phyloP scores from a whole-genome alignment of 2,113 vertebrate genomes.

The Hucho hucho region DNA sequence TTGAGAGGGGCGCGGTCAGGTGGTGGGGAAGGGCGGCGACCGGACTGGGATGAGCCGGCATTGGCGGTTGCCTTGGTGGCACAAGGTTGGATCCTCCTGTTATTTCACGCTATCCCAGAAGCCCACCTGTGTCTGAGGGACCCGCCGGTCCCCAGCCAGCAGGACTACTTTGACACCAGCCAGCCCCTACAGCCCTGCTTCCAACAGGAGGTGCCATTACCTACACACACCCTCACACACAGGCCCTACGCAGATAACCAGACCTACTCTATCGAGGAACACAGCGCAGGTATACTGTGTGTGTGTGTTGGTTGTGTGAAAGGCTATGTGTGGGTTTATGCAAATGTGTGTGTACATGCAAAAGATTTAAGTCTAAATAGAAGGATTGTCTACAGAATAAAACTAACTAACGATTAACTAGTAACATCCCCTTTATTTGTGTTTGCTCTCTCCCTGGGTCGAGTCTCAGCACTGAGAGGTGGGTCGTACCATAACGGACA shows the following conservation, averaged over 20 bases:
- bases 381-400: too few relatives aligned
- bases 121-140: slow-evolving; percentile 86
- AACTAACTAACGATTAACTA: neutral
- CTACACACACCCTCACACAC: slow-evolving; percentile 60
- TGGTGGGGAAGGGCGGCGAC: slow-evolving; percentile 75
- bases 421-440: neutral
- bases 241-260: slow-evolving; percentile 91
- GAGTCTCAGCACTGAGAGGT: slow-evolving; percentile 77
- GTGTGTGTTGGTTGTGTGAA: neutral
- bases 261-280: slow-evolving; percentile 92
- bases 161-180: slow-evolving; percentile 90
- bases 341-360: slow-evolving; percentile 10
- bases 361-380: too few relatives aligned
- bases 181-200: slow-evolving; percentile 81
- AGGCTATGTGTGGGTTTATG: neutral
- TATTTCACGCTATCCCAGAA: slow-evolving; percentile 93
- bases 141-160: slow-evolving; percentile 75
- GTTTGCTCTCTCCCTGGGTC: neutral
- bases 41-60: slow-evolving; percentile 88
- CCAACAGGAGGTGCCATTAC: slow-evolving; percentile 81
- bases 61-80: slow-evolving; percentile 89
- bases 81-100: slow-evolving; percentile 92
- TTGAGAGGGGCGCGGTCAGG: slow-evolving; percentile 57
- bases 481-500: slow-evolving; percentile 87
- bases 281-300: slow-evolving; percentile 38